Evolutionary conservation across 2,888 invertebrate species (phyloP), one percentile per base, ranked within the genome.

Genomic region (Meiosimyza platycephala): DNA sequence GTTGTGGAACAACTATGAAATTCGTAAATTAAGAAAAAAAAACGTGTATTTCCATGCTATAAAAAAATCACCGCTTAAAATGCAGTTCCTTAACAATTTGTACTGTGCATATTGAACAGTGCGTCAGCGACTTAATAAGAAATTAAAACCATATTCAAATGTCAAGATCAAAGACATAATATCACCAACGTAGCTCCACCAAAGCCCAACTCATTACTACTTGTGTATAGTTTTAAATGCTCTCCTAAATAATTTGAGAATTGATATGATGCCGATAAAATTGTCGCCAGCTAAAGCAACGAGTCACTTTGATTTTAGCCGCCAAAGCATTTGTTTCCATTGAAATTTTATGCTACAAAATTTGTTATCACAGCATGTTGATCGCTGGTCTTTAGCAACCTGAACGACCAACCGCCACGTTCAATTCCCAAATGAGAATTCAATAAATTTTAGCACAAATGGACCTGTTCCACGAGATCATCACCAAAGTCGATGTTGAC

Each of bases 201-300:
- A 70, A 55, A 63, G 15, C 22, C 33, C n/a, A 67, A 67, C 40
- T 63, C 51, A 72, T 64, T 40, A 22, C 51, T 67, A 51, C 47
- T 48, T 59, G 11, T 33, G 13, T 54, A 40, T 33, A 70, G 62
- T 54, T 47, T 40, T 50, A 18, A 50, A 66, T 33, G 68, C 40
- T 59, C 33, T 76, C 76, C 80, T 75, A 79, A 80, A 81, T 79
- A 79, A 81, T 83, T 82, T 83, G 80, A 40, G 40, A 40, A 40
- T 40, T 6, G 81, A 80, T 83, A 81, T 80, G 79, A 75, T 80
- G 81, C 80, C 80, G 84, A 84, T 84, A 84, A 84, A 84, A 84
- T 83, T 84, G 84, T 84, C 84, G 84, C 84, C 84, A 84, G 80
- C 79, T 76, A 79, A 79, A 79, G 79, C 82, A 80, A 77, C 76